Evolutionary conservation across 2,113 vertebrate species (phyloP).

Genomic region (Zosterops japonicus): DNA sequence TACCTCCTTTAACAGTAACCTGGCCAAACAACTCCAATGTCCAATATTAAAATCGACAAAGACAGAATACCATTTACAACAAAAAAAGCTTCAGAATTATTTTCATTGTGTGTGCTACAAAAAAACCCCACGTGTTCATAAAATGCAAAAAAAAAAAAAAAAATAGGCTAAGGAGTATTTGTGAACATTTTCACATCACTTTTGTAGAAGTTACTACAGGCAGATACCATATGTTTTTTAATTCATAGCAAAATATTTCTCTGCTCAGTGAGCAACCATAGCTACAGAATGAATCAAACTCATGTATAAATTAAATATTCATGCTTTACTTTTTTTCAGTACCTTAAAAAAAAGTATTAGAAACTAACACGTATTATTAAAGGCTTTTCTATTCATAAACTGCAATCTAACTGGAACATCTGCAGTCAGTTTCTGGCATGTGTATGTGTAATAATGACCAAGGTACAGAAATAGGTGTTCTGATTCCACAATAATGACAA

Average conservation of each 20-base stretch:
- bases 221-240: background rate
- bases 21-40: background rate
- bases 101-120: background rate
- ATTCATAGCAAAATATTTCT: background rate
- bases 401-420: background rate
- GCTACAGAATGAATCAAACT: background rate
- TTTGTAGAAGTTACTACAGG: background rate
- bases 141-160: background rate
- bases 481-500: background rate
- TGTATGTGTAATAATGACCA: background rate
- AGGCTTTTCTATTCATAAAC: background rate
- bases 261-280: background rate
- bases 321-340: background rate
- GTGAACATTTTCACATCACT: background rate
- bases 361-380: background rate
- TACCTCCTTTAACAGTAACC: background rate
- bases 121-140: background rate
- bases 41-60: background rate
- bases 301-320: background rate
- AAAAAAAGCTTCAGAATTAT: background rate
- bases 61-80: background rate
- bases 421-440: background rate
- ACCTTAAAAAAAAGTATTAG: background rate
- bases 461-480: background rate
- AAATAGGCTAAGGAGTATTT: background rate